phyloP scores from a whole-genome alignment of 2,113 vertebrate species.

The Calyptommatus sinebrachiatus region DNA sequence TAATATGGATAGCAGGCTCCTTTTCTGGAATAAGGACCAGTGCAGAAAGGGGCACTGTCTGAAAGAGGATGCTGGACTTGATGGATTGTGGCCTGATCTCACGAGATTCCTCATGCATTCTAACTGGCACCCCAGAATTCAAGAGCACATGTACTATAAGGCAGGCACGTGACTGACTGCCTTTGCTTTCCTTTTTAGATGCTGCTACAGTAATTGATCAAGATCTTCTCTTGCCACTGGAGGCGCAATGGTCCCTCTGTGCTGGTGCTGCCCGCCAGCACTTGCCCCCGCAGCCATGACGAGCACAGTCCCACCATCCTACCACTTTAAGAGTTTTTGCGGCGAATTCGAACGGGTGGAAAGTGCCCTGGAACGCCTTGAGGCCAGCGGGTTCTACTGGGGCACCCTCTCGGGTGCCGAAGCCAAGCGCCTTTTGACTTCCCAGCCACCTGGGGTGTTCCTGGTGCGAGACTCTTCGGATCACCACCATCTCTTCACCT shows the following conservation, averaged over 20 bases:
- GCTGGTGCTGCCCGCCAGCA: slow-evolving; percentile 42
- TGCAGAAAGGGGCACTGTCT: no score
- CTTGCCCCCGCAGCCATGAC: slow-evolving; percentile 39
- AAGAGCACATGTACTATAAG: not conserved
- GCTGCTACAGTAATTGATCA: not conserved
- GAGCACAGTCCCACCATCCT: slow-evolving; percentile 14
- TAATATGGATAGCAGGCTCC: no score
- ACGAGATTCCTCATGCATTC: no score
- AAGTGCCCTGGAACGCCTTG: slow-evolving; percentile 40
- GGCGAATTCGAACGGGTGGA: slow-evolving; percentile 51
- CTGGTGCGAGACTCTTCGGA: slow-evolving; percentile 52
- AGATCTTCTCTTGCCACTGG: not conserved
- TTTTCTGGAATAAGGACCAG: no score
- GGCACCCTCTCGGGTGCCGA: slow-evolving; percentile 48
- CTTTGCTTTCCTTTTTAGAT: slow-evolving; percentile 8
- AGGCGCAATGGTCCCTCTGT: slow-evolving; percentile 46
- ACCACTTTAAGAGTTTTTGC: slow-evolving; percentile 49
- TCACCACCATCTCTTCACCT: slow-evolving; percentile 50
- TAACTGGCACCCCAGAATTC: not conserved
- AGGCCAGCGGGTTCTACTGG: slow-evolving; percentile 57
- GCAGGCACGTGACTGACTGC: not conserved
- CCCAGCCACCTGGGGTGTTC: slow-evolving; percentile 49
- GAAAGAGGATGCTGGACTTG: no score
- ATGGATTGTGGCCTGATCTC: no score
- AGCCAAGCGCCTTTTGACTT: slow-evolving; percentile 45